A percentile compares a stretch with the other conserved stretches of the same genome.
Evolutionary conservation across 2,113 vertebrate species (phyloP).

Genomic region (Anoplopoma fimbria): DNA sequence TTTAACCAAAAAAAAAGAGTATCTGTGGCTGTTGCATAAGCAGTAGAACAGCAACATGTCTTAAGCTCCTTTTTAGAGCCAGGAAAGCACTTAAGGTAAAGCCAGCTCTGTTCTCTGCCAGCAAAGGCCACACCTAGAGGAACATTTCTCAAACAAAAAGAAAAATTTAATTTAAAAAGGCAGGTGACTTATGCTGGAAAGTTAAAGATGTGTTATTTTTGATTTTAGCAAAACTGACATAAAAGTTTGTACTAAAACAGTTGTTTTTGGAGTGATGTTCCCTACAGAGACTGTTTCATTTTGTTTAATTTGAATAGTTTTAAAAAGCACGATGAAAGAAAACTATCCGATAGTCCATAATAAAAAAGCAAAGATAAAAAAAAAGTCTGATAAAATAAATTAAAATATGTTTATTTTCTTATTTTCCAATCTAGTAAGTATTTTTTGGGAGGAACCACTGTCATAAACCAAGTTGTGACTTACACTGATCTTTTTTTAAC

Average conservation of each 20-base stretch:
- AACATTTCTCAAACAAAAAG: not conserved
- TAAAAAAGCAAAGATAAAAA: not conserved
- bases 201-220: not conserved
- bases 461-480: not conserved
- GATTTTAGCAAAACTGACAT: not conserved
- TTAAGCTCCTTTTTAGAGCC: conserved; percentile 46
- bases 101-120: conserved; percentile 45
- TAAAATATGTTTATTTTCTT: not conserved
- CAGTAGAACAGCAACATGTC: conserved; percentile 36
- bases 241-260: too few species aligned
- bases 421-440: not conserved
- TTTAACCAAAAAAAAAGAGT: too few species aligned
- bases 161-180: not conserved
- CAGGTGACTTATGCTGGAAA: not conserved
- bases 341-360: not conserved
- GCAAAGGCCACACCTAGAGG: not conserved
- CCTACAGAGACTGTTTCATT: too few species aligned
- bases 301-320: not conserved
- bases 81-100: conserved; percentile 67
- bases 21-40: not conserved
- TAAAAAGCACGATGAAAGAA: not conserved
- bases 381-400: not conserved
- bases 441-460: not conserved
- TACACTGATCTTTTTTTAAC: conserved; percentile 15
- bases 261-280: not conserved